Conservation (phyloP, 2,888 invertebrate species). For the Drosophila acutilabella region DNA sequence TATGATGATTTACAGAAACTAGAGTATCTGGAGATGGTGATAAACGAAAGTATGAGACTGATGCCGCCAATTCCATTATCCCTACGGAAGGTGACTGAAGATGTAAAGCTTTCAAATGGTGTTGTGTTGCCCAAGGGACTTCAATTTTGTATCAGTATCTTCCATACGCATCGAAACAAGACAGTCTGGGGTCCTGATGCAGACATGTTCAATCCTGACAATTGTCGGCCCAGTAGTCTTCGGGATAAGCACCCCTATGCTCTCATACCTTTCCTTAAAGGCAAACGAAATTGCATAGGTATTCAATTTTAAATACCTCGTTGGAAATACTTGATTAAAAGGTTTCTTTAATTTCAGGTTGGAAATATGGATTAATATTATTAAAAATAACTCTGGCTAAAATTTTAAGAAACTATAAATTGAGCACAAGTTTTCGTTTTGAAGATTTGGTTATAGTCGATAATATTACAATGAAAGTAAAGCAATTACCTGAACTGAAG, state of each 20-base stretch:
- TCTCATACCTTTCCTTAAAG: constrained; percentile 81
- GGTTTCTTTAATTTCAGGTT: constrained; percentile 53
- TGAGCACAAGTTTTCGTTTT: constrained; percentile 70
- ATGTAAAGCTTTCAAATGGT: constrained; percentile 70
- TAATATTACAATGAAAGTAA: constrained; percentile 70
- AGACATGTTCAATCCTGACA: constrained; percentile 78
- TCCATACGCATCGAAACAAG: constrained; percentile 74
- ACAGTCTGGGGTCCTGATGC: constrained; percentile 81
- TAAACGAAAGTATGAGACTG: constrained; percentile 80
- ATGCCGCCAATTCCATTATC: constrained; percentile 73
- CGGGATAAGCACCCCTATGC: constrained; percentile 76
- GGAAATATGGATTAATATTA: constrained; percentile 71
- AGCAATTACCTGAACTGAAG: constrained; percentile 55
- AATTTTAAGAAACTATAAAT: constrained; percentile 73
- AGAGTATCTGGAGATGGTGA: constrained; percentile 64
- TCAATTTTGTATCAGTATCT: constrained; percentile 68
- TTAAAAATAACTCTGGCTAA: constrained; percentile 72
- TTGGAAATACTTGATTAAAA: background rate
- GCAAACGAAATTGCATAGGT: constrained; percentile 81
- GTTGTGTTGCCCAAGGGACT: constrained; percentile 73
- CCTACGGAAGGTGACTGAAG: constrained; percentile 56
- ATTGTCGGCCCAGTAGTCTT: constrained; percentile 79
- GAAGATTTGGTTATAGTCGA: constrained; percentile 74
- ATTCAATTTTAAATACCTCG: background rate
- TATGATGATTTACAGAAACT: constrained; percentile 7